These are phyloP conservation scores for Cliona cf. orientalis DNA, from an alignment of 37 sponge, comb jelly and placozoan species.

Conservation along the genomic window DNA sequence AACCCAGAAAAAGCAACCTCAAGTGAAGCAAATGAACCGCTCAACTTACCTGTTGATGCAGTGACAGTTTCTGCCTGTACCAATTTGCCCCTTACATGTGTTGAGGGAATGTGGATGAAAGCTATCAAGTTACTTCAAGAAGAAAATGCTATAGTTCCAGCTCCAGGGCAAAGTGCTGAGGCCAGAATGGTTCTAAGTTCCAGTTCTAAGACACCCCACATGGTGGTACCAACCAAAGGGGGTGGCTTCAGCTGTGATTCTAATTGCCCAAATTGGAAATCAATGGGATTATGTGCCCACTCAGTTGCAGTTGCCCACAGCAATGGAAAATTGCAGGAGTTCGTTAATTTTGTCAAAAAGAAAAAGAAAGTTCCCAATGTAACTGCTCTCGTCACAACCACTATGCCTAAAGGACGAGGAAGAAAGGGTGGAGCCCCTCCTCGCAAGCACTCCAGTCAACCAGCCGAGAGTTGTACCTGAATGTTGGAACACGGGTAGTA, in stretches of 20 bases:
- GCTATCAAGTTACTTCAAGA: constrained; percentile 5
- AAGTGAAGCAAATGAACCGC: background rate
- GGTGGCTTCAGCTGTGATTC: constrained; percentile 22
- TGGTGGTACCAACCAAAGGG: constrained; percentile 39
- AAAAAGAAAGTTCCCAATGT: background rate
- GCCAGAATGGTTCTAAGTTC: constrained; percentile 46
- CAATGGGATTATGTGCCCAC: constrained; percentile 17
- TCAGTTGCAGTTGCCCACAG: constrained; percentile 13
- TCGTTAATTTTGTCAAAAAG: background rate
- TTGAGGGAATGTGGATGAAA: constrained; percentile 48
- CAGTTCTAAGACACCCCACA: constrained; percentile 27
- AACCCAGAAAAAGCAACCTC: no score
- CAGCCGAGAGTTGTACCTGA: no score
- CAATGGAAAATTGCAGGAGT: constrained; percentile 1
- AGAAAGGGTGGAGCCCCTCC: constrained; percentile 10
- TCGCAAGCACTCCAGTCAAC: no score
- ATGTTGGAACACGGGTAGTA: no score
- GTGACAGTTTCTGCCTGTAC: background rate
- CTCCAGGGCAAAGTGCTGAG: constrained; percentile 25
- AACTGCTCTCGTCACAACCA: background rate
- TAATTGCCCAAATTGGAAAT: constrained; percentile 19
- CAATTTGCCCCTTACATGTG: background rate
- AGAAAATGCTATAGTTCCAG: constrained; percentile 15
- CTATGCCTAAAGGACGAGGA: constrained; percentile 7
- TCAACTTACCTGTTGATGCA: background rate